These are phyloP conservation scores for Nomada ruficornis DNA, from an alignment of 2,888 invertebrate species.

Conservation along the genomic window DNA sequence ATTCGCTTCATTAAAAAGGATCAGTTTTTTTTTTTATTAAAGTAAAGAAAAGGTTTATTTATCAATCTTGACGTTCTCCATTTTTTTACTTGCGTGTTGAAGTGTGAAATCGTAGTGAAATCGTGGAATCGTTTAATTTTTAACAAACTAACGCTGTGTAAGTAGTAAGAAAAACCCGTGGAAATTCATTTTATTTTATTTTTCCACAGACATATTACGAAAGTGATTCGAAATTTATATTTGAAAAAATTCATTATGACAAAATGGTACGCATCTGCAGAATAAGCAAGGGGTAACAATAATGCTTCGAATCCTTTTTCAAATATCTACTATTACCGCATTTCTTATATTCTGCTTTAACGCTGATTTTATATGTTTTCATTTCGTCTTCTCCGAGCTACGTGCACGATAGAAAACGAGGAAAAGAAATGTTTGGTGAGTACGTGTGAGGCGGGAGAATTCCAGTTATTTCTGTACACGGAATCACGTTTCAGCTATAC, in stretches of 20 bases:
- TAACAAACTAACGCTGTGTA: too few relatives aligned
- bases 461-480: background rate
- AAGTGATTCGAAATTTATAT: background rate
- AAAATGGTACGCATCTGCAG: background rate
- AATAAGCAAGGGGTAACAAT: background rate
- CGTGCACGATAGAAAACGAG: background rate
- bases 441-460: background rate
- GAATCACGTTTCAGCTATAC: constrained; percentile 1
- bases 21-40: too few relatives aligned
- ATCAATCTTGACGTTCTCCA: too few relatives aligned
- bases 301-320: background rate
- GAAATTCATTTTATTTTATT: too few relatives aligned
- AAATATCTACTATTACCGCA: background rate
- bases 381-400: background rate
- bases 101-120: too few relatives aligned
- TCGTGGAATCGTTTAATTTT: too few relatives aligned
- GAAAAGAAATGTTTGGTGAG: background rate
- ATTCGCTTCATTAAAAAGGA: too few relatives aligned
- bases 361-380: background rate
- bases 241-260: background rate
- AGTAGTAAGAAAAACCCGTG: too few relatives aligned
- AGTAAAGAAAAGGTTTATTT: too few relatives aligned
- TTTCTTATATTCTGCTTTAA: background rate
- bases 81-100: too few relatives aligned
- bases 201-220: too few relatives aligned